phyloP scores from a whole-genome alignment of 2,797 vertebrate species.

The Alosa sapidissima region DNA sequence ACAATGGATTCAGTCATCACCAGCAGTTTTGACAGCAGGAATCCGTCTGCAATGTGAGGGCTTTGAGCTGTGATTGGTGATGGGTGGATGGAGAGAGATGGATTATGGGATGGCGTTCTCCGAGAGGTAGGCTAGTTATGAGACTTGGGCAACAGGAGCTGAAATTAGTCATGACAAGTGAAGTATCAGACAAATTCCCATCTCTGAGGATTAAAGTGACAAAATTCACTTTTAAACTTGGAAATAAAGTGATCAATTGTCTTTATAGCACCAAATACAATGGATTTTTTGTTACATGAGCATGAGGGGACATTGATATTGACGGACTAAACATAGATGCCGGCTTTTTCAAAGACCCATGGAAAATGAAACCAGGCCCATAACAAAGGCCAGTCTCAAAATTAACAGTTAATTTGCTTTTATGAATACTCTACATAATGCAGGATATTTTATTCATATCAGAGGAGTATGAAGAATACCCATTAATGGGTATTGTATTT shows the following conservation, averaged over 20 bases:
- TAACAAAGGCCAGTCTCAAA: not conserved
- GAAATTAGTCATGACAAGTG: not conserved
- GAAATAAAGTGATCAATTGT: not conserved
- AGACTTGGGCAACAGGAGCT: not conserved
- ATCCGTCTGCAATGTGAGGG: not conserved
- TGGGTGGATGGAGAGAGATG: not conserved
- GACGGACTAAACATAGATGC: not conserved
- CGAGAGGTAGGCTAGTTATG: not conserved
- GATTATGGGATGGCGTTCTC: not conserved
- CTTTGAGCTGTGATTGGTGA: not conserved
- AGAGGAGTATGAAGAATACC: not conserved
- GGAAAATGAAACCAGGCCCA: not conserved
- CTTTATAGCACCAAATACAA: not conserved
- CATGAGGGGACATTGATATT: not conserved
- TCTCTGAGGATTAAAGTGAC: not conserved
- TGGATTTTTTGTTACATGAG: not conserved
- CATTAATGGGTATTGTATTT: not conserved
- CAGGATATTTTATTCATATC: not conserved
- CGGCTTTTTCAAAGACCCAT: not conserved
- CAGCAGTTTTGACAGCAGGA: not conserved
- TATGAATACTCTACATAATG: not conserved
- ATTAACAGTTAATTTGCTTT: not conserved
- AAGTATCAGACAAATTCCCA: not conserved
- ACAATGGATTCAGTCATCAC: conserved; percentile 15
- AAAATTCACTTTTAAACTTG: not conserved